phyloP scores from a whole-genome alignment of 2,797 vertebrate genomes.

The Rhabdomys pumilio region DNA sequence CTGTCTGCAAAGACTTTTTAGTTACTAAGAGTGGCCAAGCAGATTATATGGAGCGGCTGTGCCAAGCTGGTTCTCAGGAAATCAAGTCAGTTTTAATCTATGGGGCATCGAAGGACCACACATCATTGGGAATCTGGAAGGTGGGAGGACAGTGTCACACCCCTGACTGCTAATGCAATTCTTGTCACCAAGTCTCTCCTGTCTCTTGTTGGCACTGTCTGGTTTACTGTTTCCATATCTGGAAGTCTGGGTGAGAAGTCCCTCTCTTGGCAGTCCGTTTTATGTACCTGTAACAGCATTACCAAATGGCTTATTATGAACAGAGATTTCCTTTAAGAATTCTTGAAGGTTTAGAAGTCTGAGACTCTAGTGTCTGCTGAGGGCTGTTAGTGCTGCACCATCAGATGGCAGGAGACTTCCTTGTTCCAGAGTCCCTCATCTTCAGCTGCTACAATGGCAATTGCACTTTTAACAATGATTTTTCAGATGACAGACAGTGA shows the following conservation, averaged over 20 bases:
- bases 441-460: neutral
- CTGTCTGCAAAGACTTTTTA: constrained; percentile 31
- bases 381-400: neutral
- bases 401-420: neutral
- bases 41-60: neutral
- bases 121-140: neutral
- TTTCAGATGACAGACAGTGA: neutral
- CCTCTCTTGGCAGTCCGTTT: neutral
- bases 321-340: neutral
- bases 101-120: neutral
- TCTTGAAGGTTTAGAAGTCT: neutral
- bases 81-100: neutral
- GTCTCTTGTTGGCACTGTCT: neutral
- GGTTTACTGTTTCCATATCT: neutral
- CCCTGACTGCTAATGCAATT: neutral
- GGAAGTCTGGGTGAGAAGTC: neutral
- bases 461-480: neutral
- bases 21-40: neutral
- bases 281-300: neutral
- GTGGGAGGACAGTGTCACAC: neutral
- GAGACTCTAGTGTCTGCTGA: neutral
- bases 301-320: neutral
- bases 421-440: neutral
- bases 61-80: neutral
- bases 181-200: neutral